Evolutionary conservation across 92 coral and sea anemone species (phyloP), one percentile per base, ranked within the genome.

Genomic region (Zoanthus sociatus): DNA sequence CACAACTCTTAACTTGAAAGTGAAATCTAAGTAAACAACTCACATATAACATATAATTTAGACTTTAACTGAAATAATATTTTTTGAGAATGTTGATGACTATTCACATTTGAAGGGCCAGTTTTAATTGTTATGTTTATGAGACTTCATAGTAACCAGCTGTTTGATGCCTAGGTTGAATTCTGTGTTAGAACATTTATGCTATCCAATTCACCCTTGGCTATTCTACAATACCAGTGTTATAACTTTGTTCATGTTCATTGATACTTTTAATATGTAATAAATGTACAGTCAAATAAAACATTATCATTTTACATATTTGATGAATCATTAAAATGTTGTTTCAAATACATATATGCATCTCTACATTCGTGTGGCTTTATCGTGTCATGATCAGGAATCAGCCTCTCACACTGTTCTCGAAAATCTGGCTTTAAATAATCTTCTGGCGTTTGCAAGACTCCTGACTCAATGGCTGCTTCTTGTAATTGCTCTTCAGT

Each of bases 1-100:
- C 67, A 50, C 88, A 71, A 26, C 74, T 53, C 82, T 84, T 31
- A 73, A 73, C 61, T 71, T 73, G 55, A 84, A 84, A 84, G 87
- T 83, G 68, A 83, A 69, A 83, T 83, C 78, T 69, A 83, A 70
- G 78, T 83, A 83, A 83, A 83, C 17, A 45, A 75, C 78, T 72
- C 53, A 72, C 54, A 72, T 72, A 72, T 26, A 42, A 13, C 37
- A 16, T 72, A 50, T 58, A 58, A 17, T 60, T 26, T 26, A 75
- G 60, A 75, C 78, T 16, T 74, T 45, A 74, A n/a, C 47, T 12
- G 46, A 75, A 75, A 75, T 21, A 72, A 37, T 74, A 47, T 74
- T 46, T 50, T 48, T 74, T 74, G 60, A 74, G 53, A 74, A 74
- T 74, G 15, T 53, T 47, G 78, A 75, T 47, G 56, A 30, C 78